phyloP scores from a whole-genome alignment of 2,888 invertebrate species.

The Girardia tigrina region DNA sequence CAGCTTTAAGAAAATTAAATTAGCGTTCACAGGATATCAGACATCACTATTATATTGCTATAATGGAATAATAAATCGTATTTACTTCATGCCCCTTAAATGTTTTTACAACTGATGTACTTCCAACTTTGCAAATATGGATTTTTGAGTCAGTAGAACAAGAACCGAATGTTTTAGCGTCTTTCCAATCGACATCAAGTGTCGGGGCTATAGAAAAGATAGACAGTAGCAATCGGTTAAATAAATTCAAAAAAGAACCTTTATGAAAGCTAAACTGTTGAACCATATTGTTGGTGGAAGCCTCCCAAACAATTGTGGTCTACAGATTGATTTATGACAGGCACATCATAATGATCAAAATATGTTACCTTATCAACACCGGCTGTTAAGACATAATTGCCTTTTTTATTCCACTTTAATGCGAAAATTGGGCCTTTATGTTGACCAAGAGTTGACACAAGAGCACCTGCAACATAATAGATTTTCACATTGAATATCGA shows the following conservation, averaged over 20 bases:
- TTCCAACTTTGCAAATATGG: constrained; percentile 81
- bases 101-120: constrained; percentile 89
- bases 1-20: too few relatives aligned
- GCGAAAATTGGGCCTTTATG: constrained; percentile 99
- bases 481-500: not conserved
- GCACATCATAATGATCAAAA: not conserved
- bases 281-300: constrained; percentile 80
- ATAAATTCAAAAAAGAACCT: constrained; percentile 41
- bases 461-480: constrained; percentile 29
- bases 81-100: constrained; percentile 60
- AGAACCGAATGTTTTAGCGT: constrained; percentile 87
- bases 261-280: constrained; percentile 94
- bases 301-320: constrained; percentile 99
- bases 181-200: constrained; percentile 96
- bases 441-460: constrained; percentile 79
- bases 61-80: not conserved
- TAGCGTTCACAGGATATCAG: too few relatives aligned
- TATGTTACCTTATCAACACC: constrained; percentile 64
- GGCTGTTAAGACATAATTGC: constrained; percentile 91
- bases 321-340: constrained; percentile 45
- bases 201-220: constrained; percentile 66
- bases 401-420: constrained; percentile 93
- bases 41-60: too few relatives aligned
- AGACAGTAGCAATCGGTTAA: not conserved
- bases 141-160: constrained; percentile 97